These are phyloP conservation scores for Cyanoramphus novaezelandiae DNA, from an alignment of 2,113 vertebrate species.

Conservation along the genomic window DNA sequence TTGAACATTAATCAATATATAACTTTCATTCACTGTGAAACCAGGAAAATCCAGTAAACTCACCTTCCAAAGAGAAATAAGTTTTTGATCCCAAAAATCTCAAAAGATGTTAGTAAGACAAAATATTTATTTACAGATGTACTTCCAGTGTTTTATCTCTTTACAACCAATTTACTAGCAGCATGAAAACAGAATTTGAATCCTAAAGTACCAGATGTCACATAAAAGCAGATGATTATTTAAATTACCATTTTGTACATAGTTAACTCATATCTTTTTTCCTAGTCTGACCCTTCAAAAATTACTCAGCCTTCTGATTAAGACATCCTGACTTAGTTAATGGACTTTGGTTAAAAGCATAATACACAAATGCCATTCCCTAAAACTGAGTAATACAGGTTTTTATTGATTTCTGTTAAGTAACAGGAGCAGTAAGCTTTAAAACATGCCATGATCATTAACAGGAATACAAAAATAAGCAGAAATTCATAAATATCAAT, in stretches of 20 bases:
- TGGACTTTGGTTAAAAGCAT: neutral
- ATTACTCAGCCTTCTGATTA: neutral
- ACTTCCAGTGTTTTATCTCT: neutral
- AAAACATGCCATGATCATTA: neutral
- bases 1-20: neutral
- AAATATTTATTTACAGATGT: neutral
- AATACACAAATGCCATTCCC: neutral
- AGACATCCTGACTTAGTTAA: neutral
- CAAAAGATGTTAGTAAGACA: neutral
- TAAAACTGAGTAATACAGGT: neutral
- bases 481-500: neutral
- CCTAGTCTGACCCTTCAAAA: neutral
- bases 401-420: neutral
- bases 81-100: neutral
- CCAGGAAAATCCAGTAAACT: neutral
- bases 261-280: neutral
- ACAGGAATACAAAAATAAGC: neutral
- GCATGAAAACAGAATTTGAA: neutral
- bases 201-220: neutral
- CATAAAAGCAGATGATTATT: neutral
- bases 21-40: neutral
- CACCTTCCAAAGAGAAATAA: neutral
- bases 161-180: neutral
- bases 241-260: neutral
- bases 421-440: neutral